A percentile compares a stretch with the other conserved stretches of the same genome.
Conservation (phyloP, 2,888 invertebrate genomes). For the Parelbella ahira region DNA sequence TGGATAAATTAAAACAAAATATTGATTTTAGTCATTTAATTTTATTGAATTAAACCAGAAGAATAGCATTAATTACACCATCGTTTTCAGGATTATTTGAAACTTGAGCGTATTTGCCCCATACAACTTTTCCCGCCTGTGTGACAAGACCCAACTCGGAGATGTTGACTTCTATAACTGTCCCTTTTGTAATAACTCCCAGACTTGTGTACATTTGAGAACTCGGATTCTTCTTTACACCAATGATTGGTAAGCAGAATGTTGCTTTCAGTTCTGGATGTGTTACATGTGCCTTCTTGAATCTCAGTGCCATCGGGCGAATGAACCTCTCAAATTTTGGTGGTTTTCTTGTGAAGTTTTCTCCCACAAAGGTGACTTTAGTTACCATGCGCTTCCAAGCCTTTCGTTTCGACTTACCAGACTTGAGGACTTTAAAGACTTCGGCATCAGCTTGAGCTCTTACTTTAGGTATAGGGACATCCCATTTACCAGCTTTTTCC, state of each 20-base stretch:
- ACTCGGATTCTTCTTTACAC: constrained; percentile 99
- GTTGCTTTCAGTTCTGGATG: constrained; percentile 99
- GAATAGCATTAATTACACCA: constrained; percentile 99
- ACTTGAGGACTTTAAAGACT: constrained; percentile 95
- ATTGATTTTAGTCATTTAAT: too few species aligned
- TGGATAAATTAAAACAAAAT: too few species aligned
- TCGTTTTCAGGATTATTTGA: constrained; percentile 99
- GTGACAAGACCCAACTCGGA: constrained; percentile 99
- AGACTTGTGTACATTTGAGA: constrained; percentile 98
- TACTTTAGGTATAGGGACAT: constrained; percentile 99
- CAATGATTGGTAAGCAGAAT: constrained; percentile 97
- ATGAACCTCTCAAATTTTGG: constrained; percentile 99
- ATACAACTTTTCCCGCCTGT: constrained; percentile 99
- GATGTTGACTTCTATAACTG: constrained; percentile 98
- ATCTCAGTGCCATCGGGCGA: constrained; percentile 97
- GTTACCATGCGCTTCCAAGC: constrained; percentile 99
- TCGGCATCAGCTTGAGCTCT: constrained; percentile 97
- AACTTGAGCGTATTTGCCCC: constrained; percentile 99
- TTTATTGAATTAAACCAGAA: constrained; percentile 87
- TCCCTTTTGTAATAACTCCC: constrained; percentile 99
- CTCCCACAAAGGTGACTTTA: constrained; percentile 98
- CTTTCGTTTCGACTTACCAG: constrained; percentile 95
- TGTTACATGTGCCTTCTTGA: constrained; percentile 99
- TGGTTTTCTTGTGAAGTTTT: constrained; percentile 98
- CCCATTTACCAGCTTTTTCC: constrained; percentile 99